phyloP scores from a whole-genome alignment of 2,797 vertebrate species.

The Bryconaethiops microstoma region DNA sequence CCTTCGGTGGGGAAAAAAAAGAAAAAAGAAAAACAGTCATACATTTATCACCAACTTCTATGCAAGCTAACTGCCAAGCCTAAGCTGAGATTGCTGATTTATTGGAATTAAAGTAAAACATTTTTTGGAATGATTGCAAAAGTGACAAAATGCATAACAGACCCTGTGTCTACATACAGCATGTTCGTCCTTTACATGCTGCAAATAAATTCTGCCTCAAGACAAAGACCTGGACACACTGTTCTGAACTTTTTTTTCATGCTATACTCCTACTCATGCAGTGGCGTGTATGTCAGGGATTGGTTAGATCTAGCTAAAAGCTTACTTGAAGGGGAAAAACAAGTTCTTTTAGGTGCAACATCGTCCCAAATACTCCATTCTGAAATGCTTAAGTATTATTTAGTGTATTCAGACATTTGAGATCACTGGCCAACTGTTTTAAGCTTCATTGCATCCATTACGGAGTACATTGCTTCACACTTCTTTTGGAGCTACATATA shows the following conservation, averaged over 20 bases:
- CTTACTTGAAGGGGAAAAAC: no score
- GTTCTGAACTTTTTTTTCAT: not conserved
- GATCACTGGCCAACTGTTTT: not conserved
- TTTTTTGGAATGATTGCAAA: no score
- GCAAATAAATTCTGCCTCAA: not conserved
- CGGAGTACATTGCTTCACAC: not conserved
- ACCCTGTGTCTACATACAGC: not conserved
- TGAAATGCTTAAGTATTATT: no score
- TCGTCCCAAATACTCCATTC: no score
- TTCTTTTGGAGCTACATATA: not conserved
- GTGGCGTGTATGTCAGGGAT: no score
- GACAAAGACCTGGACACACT: not conserved
- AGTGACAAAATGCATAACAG: not conserved
- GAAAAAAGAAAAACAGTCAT: not conserved
- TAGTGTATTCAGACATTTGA: not conserved
- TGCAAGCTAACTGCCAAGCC: not conserved
- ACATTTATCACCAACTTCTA: not conserved
- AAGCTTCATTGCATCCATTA: not conserved
- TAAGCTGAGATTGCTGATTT: not conserved
- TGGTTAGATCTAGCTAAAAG: no score
- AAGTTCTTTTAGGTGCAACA: no score
- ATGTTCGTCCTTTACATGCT: no score
- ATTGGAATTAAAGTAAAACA: not conserved
- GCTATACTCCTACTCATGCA: not conserved
- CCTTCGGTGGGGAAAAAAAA: constrained; percentile 14